A percentile compares a stretch with the other conserved stretches of the same genome.
phyloP scores from a whole-genome alignment of 1,140 invertebrate genomes.

The Adoxophyes honmai region DNA sequence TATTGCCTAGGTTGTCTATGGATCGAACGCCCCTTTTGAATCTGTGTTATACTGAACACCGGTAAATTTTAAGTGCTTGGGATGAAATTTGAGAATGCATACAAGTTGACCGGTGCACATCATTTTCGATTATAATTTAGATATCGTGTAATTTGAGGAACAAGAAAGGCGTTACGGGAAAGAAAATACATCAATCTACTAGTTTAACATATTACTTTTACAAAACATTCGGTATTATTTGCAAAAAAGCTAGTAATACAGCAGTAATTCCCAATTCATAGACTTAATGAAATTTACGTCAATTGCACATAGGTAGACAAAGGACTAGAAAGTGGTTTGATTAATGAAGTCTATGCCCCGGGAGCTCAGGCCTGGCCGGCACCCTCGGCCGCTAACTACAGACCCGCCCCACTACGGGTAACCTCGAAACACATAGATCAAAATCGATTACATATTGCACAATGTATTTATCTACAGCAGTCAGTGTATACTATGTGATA shows the following conservation, averaged over 20 bases:
- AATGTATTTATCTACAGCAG: constrained; percentile 52
- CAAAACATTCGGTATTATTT: constrained; percentile 50
- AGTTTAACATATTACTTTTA: constrained; percentile 30
- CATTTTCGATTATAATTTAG: too few relatives aligned
- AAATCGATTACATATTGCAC: constrained; percentile 58
- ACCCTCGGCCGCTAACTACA: constrained; percentile 16
- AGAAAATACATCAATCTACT: constrained; percentile 19
- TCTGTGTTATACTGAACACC: not conserved
- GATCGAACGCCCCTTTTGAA: constrained; percentile 20
- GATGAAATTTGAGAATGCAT: not conserved
- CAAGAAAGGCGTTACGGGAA: constrained; percentile 28
- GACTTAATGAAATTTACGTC: constrained; percentile 20
- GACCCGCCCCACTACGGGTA: constrained; percentile 30
- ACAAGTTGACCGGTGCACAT: not conserved
- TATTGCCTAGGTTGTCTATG: constrained; percentile 22
- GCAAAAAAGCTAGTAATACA: constrained; percentile 43
- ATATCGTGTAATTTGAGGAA: not conserved
- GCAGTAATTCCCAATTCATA: constrained; percentile 35
- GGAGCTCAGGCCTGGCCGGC: constrained; percentile 9
- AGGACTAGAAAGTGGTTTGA: not conserved
- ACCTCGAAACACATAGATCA: constrained; percentile 41
- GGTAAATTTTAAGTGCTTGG: not conserved
- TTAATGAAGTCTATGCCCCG: constrained; percentile 19
- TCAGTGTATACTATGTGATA: constrained; percentile 36
- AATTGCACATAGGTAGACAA: not conserved